Evolutionary conservation across 2,888 invertebrate species (phyloP), one percentile per base, ranked within the genome.

Genomic region (Hypena proboscidalis): DNA sequence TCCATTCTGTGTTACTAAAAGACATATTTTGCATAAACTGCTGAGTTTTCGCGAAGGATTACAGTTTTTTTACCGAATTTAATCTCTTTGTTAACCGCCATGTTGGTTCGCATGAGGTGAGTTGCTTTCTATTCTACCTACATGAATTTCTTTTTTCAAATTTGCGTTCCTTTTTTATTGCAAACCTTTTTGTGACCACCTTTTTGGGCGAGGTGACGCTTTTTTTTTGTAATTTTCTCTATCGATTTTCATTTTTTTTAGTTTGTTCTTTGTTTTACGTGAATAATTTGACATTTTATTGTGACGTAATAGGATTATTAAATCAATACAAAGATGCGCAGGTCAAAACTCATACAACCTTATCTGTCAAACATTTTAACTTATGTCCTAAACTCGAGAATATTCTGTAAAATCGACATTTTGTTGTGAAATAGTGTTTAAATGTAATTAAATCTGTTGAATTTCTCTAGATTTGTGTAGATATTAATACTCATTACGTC

Each of bases 61-160:
- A 38, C 65, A 64, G 62, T 64, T 59, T 42, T 43, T 57, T 38
- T 46, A 45, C 45, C 26, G 22, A 44, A 26, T 37, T 35, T 26
- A 36, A 47, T 55, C 64, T 61, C 77, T 80, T 80, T 80, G 73
- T 77, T 46, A 56, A 56, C 58, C 62, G 81, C 81, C 82, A 83
- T 82, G 33, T 81, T 80, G 76, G 70, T 66, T 45, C 58, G 60
- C 34, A 33, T 38, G 56, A 67, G 77, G 82, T 81, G 67, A 77
- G 80, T 79, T 31, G 71, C 77, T 82, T 82, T 83, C 72, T 73
- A 59, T 63, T 48, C 52, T 53, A 9, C 17, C 17, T 49, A 34
- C 30, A 26, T 35, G 39, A 35, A 70, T 73, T 77, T 57, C 64
- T 61, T 66, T 66, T 51, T 45, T 53, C 17, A 23, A 45, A 38